Conservation (phyloP, 2,797 vertebrate genomes). For the Phrynocephalus vlangalii region DNA sequence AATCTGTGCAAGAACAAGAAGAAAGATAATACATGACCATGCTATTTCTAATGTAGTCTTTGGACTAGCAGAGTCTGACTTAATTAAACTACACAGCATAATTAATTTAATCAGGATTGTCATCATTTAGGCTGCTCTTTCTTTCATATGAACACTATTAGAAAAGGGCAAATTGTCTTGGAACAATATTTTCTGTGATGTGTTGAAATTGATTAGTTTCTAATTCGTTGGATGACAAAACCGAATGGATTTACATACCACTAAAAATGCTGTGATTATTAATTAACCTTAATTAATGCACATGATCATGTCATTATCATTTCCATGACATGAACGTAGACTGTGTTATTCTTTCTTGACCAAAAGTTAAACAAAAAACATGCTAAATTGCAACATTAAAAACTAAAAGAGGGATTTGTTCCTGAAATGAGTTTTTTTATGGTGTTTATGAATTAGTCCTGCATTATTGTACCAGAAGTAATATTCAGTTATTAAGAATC, state of each 20-base stretch:
- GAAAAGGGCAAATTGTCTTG: conserved; percentile 22
- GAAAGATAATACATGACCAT: not conserved
- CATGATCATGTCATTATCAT: conserved; percentile 16
- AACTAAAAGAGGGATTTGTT: conserved; percentile 17
- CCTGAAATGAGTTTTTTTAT: conserved; percentile 20
- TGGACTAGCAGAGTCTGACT: conserved; percentile 2
- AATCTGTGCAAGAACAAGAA: conserved; percentile 6
- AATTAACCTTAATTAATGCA: conserved; percentile 19
- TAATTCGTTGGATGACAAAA: conserved; percentile 8
- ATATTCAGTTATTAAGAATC: not conserved
- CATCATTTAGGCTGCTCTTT: conserved; percentile 4
- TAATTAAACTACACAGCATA: not conserved
- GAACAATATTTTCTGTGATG: not conserved
- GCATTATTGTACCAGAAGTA: conserved; percentile 7
- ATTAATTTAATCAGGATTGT: not conserved
- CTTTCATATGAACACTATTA: not conserved
- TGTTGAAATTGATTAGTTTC: conserved; percentile 47
- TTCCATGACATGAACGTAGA: not conserved
- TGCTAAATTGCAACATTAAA: conserved; percentile 20
- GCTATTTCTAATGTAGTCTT: not conserved
- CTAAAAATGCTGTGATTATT: not conserved
- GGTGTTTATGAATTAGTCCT: conserved; percentile 22
- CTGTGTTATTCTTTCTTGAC: conserved; percentile 30
- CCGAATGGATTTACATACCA: conserved; percentile 36
- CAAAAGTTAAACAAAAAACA: conserved; percentile 28